Evolutionary conservation across 2,888 invertebrate genomes (phyloP).

Genomic region (Drosophila villosipedis): DNA sequence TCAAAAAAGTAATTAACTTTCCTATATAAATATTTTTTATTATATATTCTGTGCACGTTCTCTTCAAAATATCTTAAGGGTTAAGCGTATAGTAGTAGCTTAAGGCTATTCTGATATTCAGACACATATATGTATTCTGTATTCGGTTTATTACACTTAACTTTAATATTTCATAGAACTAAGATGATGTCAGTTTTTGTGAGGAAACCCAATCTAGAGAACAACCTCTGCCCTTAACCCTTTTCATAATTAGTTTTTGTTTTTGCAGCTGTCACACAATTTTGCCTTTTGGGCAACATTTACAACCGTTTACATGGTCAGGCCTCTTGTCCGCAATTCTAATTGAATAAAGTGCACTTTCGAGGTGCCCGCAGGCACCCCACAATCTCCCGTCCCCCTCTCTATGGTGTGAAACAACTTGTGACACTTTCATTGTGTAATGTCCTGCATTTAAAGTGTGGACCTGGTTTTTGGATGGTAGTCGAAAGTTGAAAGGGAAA

Average conservation of each 20-base stretch:
- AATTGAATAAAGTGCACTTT: slow-evolving; percentile 79
- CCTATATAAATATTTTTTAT: background rate
- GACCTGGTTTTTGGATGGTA: background rate
- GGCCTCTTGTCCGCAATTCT: slow-evolving; percentile 52
- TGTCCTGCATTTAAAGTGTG: slow-evolving; percentile 36
- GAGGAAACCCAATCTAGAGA: slow-evolving; percentile 2
- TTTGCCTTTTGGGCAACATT: slow-evolving; percentile 71
- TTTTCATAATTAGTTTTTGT: slow-evolving; percentile 66
- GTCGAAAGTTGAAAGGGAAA: background rate
- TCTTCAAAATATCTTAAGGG: background rate
- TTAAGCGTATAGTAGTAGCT: background rate
- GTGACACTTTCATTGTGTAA: slow-evolving; percentile 73
- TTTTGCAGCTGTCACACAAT: slow-evolving; percentile 65
- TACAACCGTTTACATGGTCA: slow-evolving; percentile 55
- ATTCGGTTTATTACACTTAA: background rate
- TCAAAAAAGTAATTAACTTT: background rate
- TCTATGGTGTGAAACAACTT: slow-evolving; percentile 49
- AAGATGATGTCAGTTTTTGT: slow-evolving; percentile 44
- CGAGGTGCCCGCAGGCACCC: slow-evolving; percentile 41
- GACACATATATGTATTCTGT: background rate
- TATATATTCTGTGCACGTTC: background rate
- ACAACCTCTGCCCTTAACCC: background rate
- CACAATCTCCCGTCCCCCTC: slow-evolving; percentile 10
- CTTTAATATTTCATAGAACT: background rate
- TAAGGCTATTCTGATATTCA: background rate